phyloP scores from a whole-genome alignment of 92 coral and sea anemone genomes.

The Pocillopora grandis region DNA sequence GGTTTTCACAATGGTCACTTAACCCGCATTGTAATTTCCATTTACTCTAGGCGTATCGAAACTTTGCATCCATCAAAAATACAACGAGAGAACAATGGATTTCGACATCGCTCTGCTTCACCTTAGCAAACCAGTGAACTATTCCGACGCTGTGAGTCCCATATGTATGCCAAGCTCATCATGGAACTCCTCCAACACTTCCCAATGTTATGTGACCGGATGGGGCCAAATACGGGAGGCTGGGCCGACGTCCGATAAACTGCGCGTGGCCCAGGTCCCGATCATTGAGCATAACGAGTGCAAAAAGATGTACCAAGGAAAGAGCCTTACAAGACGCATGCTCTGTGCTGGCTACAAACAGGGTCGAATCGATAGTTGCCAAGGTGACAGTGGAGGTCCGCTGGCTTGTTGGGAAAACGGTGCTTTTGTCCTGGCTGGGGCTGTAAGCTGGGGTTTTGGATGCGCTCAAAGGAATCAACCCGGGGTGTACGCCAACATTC shows the following conservation, averaged over 20 bases:
- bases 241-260: slow-evolving; percentile 42
- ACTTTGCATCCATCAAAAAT: slow-evolving; percentile 69
- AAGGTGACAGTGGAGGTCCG: slow-evolving; percentile 89
- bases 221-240: slow-evolving; percentile 49
- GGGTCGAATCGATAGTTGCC: slow-evolving; percentile 77
- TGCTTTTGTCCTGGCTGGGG: slow-evolving; percentile 58
- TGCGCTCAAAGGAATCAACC: slow-evolving; percentile 67
- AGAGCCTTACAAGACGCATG: slow-evolving; percentile 52
- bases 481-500: slow-evolving; percentile 64
- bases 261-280: slow-evolving; percentile 69
- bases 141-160: slow-evolving; percentile 54
- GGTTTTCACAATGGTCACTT: background rate
- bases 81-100: slow-evolving; percentile 56
- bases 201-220: slow-evolving; percentile 57
- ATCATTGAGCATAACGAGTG: slow-evolving; percentile 52
- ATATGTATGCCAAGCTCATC: slow-evolving; percentile 55
- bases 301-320: slow-evolving; percentile 44
- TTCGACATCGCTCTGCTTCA: slow-evolving; percentile 71
- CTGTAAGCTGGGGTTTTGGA: slow-evolving; percentile 81
- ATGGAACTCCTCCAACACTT: slow-evolving; percentile 8
- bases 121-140: slow-evolving; percentile 36
- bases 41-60: slow-evolving; percentile 58
- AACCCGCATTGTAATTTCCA: background rate
- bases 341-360: slow-evolving; percentile 76
- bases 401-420: slow-evolving; percentile 60